These are phyloP conservation scores for Xyrichtys novacula DNA, from an alignment of 2,797 vertebrate genomes.

Conservation along the genomic window DNA sequence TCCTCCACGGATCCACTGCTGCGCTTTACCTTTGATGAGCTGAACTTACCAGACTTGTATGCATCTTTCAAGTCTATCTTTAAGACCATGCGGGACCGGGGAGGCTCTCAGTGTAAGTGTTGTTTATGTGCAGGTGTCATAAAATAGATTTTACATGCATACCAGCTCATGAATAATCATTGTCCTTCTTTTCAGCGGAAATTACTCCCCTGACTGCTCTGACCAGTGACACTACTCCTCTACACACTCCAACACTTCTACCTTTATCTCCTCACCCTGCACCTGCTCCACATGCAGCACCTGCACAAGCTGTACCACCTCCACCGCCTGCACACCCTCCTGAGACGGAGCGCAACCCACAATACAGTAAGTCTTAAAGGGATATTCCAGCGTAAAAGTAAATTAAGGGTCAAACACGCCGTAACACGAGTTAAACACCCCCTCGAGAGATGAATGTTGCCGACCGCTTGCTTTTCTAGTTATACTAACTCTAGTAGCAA, in stretches of 20 bases:
- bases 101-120: constrained; percentile 80
- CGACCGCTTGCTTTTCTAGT: too few species aligned
- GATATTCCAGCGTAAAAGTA: too few species aligned
- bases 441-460: too few species aligned
- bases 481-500: too few species aligned
- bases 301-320: constrained; percentile 13
- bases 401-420: too few species aligned
- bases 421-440: too few species aligned
- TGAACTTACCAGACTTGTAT: constrained; percentile 94
- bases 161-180: not conserved
- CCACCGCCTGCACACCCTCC: constrained; percentile 34
- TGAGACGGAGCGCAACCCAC: constrained; percentile 70
- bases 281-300: constrained; percentile 16
- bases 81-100: constrained; percentile 94
- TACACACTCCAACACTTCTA: constrained; percentile 86
- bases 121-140: not conserved
- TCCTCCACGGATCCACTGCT: constrained; percentile 70
- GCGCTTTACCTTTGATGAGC: constrained; percentile 94
- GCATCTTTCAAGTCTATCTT: constrained; percentile 96
- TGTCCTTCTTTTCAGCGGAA: constrained; percentile 77
- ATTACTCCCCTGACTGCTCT: constrained; percentile 43
- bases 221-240: constrained; percentile 78
- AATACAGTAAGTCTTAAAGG: constrained; percentile 76
- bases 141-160: not conserved
- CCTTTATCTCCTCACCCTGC: constrained; percentile 79